phyloP scores from a whole-genome alignment of 1,140 invertebrate genomes.

The Drosophila asahinai region DNA sequence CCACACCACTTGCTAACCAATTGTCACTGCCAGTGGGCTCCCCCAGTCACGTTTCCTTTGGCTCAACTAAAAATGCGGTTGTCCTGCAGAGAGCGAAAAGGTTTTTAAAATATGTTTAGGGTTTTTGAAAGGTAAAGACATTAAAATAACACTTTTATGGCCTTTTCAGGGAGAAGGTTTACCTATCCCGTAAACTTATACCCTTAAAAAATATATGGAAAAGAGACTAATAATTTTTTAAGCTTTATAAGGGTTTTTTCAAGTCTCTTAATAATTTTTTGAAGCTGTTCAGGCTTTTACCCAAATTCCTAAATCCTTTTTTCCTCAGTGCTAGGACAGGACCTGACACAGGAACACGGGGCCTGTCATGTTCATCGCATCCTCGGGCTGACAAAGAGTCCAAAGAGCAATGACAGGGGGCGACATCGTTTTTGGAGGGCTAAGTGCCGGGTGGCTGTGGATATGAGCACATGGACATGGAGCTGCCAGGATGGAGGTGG shows the following conservation, averaged over 20 bases:
- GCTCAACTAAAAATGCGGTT: slow-evolving; percentile 11
- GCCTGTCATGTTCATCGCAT: slow-evolving; percentile 44
- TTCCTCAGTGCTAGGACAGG: slow-evolving; percentile 12
- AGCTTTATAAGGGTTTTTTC: fast-evolving
- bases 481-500: slow-evolving; percentile 12
- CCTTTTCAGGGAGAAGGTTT: not conserved
- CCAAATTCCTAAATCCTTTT: not conserved
- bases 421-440: slow-evolving; percentile 45
- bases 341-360: slow-evolving; percentile 19
- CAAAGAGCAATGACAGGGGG: slow-evolving; percentile 29
- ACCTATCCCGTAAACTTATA: too few relatives aligned
- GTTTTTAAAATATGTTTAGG: not conserved
- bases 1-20: slow-evolving; percentile 45
- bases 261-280: not conserved
- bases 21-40: slow-evolving; percentile 44
- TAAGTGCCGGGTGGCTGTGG: slow-evolving; percentile 11
- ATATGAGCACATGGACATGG: not conserved
- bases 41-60: slow-evolving; percentile 37
- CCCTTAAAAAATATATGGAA: not conserved
- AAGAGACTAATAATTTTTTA: not conserved
- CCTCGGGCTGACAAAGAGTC: slow-evolving; percentile 14
- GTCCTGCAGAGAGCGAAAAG: slow-evolving; percentile 3
- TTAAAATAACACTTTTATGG: not conserved
- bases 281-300: too few relatives aligned
- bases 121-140: not conserved